Evolutionary conservation across 2,113 vertebrate genomes (phyloP).

Genomic region (Hypocryptadius cinnamomeus): DNA sequence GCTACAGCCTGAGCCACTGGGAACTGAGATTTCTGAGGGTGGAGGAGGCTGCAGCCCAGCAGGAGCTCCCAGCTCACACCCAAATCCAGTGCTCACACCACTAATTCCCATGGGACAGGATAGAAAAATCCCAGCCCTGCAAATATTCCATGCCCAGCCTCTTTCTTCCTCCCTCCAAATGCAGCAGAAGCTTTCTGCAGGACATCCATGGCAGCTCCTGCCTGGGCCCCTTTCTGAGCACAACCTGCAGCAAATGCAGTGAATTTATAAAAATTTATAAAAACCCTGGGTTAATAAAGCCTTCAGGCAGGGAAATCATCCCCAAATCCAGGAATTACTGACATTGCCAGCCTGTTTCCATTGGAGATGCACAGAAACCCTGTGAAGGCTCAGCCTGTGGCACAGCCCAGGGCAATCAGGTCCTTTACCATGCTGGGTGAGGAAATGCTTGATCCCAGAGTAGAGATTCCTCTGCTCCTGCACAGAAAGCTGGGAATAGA

Average conservation of each 20-base stretch:
- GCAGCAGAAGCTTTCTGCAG: not conserved
- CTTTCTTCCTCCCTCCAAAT: not conserved
- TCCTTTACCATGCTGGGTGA: conserved; percentile 20
- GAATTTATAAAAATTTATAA: not conserved
- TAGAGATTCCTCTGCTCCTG: conserved; percentile 27
- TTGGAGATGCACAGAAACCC: not conserved
- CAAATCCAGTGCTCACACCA: not conserved
- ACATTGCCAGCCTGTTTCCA: not conserved
- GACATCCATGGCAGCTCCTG: not conserved
- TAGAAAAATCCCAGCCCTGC: not conserved
- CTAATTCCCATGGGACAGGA: not conserved
- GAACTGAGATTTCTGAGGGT: not conserved
- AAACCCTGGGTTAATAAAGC: not conserved
- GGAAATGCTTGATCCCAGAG: not conserved
- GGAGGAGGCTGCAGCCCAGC: not conserved
- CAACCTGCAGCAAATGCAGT: not conserved
- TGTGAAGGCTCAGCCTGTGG: not conserved
- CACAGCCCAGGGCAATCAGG: not conserved
- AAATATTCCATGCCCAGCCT: not conserved
- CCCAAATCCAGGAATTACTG: not conserved
- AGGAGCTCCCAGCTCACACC: not conserved
- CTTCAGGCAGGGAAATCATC: not conserved
- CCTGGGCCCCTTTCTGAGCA: not conserved
- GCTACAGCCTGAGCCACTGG: too few relatives aligned
- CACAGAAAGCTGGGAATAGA: conserved; percentile 9